These are phyloP conservation scores for Candoia aspera DNA, from an alignment of 2,113 vertebrate species.

Conservation along the genomic window DNA sequence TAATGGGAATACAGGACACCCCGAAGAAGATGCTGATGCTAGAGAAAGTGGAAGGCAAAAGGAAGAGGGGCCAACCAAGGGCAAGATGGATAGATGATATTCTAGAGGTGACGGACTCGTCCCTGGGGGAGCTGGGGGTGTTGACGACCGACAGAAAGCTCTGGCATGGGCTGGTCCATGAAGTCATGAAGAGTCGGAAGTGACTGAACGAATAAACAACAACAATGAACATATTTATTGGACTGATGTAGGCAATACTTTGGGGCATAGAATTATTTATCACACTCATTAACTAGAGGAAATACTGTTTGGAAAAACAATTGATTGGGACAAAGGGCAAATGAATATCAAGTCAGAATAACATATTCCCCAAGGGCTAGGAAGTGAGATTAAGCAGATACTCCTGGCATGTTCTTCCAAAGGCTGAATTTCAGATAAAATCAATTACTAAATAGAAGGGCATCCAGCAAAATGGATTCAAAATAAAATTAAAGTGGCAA, in stretches of 20 bases:
- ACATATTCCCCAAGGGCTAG: accelerated
- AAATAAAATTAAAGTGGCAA: slow-evolving; percentile 23
- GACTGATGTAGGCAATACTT: background rate
- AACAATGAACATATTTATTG: background rate
- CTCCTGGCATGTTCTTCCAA: background rate
- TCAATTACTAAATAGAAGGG: accelerated
- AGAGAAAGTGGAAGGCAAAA: no score
- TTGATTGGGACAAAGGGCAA: background rate
- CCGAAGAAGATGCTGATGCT: no score
- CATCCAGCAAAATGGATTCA: background rate
- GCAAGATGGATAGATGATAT: no score
- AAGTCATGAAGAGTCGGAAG: no score
- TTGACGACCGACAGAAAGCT: no score
- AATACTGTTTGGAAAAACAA: background rate
- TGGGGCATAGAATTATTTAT: background rate
- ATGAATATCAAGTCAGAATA: background rate
- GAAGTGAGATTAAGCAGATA: background rate
- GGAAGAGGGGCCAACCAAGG: no score
- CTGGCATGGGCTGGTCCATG: no score
- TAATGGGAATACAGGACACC: no score
- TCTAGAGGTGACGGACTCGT: no score
- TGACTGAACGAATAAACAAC: no score
- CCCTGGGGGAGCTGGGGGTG: no score
- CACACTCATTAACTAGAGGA: background rate
- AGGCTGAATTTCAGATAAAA: background rate